phyloP scores from a whole-genome alignment of 1,140 invertebrate species.

The Scylla paramamosain region DNA sequence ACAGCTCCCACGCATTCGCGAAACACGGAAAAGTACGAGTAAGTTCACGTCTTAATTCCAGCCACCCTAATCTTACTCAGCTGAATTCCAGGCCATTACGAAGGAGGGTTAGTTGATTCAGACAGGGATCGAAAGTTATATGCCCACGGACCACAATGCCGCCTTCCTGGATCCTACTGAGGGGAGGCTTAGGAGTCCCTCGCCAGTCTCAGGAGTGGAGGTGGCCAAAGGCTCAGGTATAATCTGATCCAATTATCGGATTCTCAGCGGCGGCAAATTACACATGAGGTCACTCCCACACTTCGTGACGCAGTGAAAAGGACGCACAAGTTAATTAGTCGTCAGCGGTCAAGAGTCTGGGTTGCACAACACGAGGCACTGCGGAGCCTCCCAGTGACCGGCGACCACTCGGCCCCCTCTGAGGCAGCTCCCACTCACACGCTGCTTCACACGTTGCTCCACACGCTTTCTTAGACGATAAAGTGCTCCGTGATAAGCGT shows the following conservation, averaged over 20 bases:
- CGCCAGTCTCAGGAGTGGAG: not conserved
- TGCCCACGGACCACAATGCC: not conserved
- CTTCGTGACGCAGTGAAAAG: conserved; percentile 19
- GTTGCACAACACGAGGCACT: not conserved
- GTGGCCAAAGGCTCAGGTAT: not conserved
- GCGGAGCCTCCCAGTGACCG: not conserved
- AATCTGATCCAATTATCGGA: conserved; percentile 23
- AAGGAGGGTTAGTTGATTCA: not conserved
- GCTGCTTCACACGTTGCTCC: not conserved
- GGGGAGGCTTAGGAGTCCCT: not conserved
- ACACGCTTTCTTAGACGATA: not conserved
- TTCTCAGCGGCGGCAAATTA: conserved; percentile 1
- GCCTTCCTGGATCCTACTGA: not conserved
- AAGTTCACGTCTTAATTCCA: not conserved
- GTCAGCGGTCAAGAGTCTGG: not conserved
- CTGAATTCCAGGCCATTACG: not conserved
- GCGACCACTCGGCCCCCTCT: not conserved
- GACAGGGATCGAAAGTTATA: not conserved
- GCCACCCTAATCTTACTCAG: not conserved
- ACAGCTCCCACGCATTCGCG: not conserved
- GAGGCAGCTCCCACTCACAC: not conserved
- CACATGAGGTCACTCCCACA: conserved; percentile 9
- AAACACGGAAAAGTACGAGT: not conserved
- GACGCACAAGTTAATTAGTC: not conserved
- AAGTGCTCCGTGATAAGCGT: not conserved